Evolutionary conservation across 2,888 invertebrate species (phyloP), one percentile per base, ranked within the genome.

Genomic region (Nephrocerus scutellatus): DNA sequence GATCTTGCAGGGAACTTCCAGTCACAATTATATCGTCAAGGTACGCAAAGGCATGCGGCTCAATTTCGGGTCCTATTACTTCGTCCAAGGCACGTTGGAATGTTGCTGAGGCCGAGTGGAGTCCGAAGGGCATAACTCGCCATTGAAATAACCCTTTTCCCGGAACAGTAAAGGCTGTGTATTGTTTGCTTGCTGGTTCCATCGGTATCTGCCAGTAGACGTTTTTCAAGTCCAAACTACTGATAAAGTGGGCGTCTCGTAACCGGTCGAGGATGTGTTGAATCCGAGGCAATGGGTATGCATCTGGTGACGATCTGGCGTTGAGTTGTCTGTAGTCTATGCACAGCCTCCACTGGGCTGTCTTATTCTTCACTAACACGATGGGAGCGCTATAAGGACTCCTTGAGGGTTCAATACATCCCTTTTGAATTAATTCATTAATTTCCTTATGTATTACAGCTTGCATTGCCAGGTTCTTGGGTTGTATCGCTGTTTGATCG

Each of bases 341-440:
- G 21, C 38, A 32, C 4, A 35, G 7, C 5, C 56, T n/a, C 35
- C 35, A 35, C 0, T 23, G 13, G 4, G 16, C 34, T 6, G 22
- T 18, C 12, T 34, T 34, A 12, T 34, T 34, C n/a, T 18, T 12
- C 6, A 25, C 34, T 6, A 34, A 12, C 7, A 34, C 34, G 2
- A 34, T 19, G 5, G 34, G 34, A 2, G 34, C 23, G 6, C 34
- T 34, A 8, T 10, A 24, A 6, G 25, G 34, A 18, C 34, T 34
- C 4, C 25, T 23, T 3, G 34, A 34, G 2, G 34, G 34, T n/a
- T 19, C 19, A 6, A 26, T 34, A 8, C 19, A 24, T 19, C 25
- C 25, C 5, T 10, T 6, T 9, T 2, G 3, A 3, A 34, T 7
- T 2, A 34, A 10, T 3, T 25, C 18, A 9, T 34, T 12, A 8